Conservation (phyloP, 1,140 invertebrate species). For the Heliconius eleuchia region DNA sequence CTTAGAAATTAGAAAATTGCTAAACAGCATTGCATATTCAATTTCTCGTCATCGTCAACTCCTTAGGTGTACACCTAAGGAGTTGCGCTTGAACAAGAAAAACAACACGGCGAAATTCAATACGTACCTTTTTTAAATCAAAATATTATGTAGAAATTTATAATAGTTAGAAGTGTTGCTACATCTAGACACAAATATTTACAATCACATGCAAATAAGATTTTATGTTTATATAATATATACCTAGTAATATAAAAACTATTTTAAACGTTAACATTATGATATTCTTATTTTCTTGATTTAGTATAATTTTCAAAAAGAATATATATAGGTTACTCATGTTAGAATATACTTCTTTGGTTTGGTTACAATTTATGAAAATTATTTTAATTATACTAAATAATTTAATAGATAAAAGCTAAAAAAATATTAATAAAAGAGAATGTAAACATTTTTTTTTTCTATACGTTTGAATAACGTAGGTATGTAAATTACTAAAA, state of each 20-base stretch:
- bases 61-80: neutral
- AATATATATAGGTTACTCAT: no score
- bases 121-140: conserved; percentile 1
- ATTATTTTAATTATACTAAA: neutral
- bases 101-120: neutral
- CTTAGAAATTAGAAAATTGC: conserved; percentile 6
- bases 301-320: neutral
- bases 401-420: neutral
- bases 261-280: no score
- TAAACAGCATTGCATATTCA: neutral
- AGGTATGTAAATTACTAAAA: neutral
- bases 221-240: no score
- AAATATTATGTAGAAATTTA: conserved; percentile 10
- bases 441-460: no score
- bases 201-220: neutral
- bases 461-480: no score
- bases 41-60: neutral
- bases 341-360: no score
- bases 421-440: no score
- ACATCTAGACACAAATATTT: neutral
- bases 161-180: neutral
- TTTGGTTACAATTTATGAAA: neutral
- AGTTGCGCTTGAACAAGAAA: neutral
- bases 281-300: neutral
- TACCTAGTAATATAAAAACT: no score